A percentile compares a stretch with the other conserved stretches of the same genome.
Conservation (phyloP, 2,797 vertebrate species). For the Alectoris magna region DNA sequence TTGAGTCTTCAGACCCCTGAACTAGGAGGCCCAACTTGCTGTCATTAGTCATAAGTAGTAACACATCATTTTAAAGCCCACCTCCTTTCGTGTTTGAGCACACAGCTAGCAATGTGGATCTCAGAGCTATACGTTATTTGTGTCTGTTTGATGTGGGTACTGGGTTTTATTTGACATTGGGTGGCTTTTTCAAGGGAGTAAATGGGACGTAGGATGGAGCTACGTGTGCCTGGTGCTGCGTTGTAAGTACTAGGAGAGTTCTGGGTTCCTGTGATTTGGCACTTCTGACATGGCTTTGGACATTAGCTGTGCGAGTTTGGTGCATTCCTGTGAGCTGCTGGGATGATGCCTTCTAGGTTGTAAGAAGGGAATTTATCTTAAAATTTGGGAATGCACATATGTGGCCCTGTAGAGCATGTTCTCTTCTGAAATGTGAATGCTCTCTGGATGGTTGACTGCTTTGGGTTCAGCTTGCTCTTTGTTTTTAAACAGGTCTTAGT, state of each 20-base stretch:
- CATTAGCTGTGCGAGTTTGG: not conserved
- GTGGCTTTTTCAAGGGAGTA: not conserved
- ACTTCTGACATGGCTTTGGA: not conserved
- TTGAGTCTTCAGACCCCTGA: conserved; percentile 16
- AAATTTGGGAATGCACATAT: fast-evolving
- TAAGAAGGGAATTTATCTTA: not conserved
- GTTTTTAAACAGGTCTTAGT: not conserved
- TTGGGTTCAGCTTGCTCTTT: not conserved
- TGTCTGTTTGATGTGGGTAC: not conserved
- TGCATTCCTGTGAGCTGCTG: not conserved
- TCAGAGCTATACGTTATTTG: fast-evolving
- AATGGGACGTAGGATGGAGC: not conserved
- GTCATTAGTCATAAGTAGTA: not conserved
- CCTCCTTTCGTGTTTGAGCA: not conserved
- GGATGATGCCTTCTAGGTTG: not conserved
- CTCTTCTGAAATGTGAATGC: not conserved
- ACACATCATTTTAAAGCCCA: not conserved
- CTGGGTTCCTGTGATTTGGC: not conserved
- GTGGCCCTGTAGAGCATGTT: not conserved
- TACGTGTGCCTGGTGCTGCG: not conserved
- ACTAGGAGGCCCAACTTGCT: not conserved
- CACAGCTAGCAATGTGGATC: not conserved
- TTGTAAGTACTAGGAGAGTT: not conserved
- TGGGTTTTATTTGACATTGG: not conserved
- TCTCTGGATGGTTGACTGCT: not conserved